These are phyloP conservation scores for Cheiracanthium punctorium DNA, from an alignment of 2,888 invertebrate genomes.

Conservation along the genomic window DNA sequence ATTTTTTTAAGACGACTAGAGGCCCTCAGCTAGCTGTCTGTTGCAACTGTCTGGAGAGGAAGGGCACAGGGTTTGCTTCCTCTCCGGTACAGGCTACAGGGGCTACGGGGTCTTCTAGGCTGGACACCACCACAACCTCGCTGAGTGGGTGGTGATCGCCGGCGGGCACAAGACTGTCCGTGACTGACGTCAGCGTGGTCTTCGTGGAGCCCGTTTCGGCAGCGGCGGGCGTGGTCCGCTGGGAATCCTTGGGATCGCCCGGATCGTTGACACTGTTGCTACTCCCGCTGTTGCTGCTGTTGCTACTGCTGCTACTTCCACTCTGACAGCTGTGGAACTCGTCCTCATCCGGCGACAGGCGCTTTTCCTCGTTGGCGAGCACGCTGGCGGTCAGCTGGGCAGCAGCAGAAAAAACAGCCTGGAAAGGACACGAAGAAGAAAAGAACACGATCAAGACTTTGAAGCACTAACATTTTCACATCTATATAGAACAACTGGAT, in stretches of 20 bases:
- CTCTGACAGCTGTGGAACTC: constrained; percentile 70
- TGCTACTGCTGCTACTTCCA: constrained; percentile 35
- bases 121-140: constrained; percentile 50
- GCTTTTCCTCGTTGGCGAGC: constrained; percentile 28
- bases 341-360: constrained; percentile 64
- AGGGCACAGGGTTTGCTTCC: constrained; percentile 19
- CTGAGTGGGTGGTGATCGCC: constrained; percentile 32
- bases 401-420: constrained; percentile 48
- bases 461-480: too few species aligned
- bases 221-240: neutral
- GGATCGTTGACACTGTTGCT: neutral
- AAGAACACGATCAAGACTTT: too few species aligned
- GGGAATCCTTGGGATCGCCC: neutral
- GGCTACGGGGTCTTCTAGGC: constrained; percentile 17
- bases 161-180: constrained; percentile 28
- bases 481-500: too few species aligned
- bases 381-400: constrained; percentile 38
- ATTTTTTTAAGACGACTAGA: too few species aligned
- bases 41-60: constrained; percentile 34
- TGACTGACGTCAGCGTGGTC: constrained; percentile 52
- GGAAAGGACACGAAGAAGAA: too few species aligned
- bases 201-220: constrained; percentile 47
- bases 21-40: constrained; percentile 59
- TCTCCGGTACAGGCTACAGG: constrained; percentile 29
- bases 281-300: neutral